Conservation (phyloP, 1,140 invertebrate species). For the Drosophila leontia region DNA sequence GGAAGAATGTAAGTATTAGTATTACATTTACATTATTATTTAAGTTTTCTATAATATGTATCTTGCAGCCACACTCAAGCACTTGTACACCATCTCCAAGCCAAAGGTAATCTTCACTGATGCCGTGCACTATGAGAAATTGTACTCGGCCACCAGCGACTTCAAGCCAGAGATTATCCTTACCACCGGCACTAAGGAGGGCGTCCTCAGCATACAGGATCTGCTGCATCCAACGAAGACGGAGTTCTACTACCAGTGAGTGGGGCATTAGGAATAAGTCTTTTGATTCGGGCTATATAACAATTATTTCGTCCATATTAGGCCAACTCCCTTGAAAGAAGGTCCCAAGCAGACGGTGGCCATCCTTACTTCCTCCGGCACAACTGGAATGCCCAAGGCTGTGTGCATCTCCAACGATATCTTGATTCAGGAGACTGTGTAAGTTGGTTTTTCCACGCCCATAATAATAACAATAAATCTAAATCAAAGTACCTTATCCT, state of each 20-base stretch:
- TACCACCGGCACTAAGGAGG: slow-evolving; percentile 48
- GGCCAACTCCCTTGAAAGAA: slow-evolving; percentile 43
- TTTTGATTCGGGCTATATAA: accelerated
- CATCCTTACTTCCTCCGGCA: slow-evolving; percentile 88
- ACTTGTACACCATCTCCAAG: slow-evolving; percentile 57
- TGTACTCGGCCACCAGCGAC: slow-evolving; percentile 36
- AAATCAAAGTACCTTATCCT: not conserved
- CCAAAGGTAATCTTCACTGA: slow-evolving; percentile 56
- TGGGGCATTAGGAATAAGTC: not conserved
- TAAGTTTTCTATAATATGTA: not conserved
- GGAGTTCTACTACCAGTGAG: slow-evolving; percentile 66
- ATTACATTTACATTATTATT: no score
- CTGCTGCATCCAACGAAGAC: slow-evolving; percentile 53
- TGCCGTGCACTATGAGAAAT: slow-evolving; percentile 24
- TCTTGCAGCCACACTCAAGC: slow-evolving; percentile 33
- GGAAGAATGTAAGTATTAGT: slow-evolving; percentile 38
- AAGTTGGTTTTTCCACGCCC: slow-evolving; percentile 8
- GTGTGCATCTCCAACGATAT: slow-evolving; percentile 88
- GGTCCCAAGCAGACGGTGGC: slow-evolving; percentile 65
- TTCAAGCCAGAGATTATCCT: slow-evolving; percentile 48
- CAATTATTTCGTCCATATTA: not conserved
- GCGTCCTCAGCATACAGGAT: slow-evolving; percentile 53
- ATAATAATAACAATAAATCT: not conserved
- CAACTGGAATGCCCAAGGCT: slow-evolving; percentile 91
- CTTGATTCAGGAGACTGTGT: slow-evolving; percentile 34